Conservation (phyloP, 2,797 vertebrate species). For the Agapornis canus region DNA sequence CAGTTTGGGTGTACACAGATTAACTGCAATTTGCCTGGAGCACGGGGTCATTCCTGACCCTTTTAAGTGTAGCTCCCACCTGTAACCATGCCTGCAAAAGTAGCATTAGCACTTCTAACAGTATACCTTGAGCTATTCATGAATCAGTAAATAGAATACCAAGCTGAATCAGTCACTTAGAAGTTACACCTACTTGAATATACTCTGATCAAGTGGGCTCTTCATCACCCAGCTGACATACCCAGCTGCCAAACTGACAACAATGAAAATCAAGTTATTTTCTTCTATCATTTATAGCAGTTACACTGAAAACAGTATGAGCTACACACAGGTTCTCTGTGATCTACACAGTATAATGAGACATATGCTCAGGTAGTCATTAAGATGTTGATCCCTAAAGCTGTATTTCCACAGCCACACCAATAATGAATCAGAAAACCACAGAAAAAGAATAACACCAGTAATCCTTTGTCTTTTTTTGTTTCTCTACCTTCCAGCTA, state of each 20-base stretch:
- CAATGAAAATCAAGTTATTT: constrained; percentile 12
- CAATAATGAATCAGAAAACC: constrained; percentile 11
- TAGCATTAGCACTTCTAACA: not conserved
- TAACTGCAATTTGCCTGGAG: constrained; percentile 73
- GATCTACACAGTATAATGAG: not conserved
- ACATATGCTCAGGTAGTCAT: not conserved
- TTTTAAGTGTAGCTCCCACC: constrained; percentile 87
- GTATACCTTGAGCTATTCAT: not conserved
- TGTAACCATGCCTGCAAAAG: constrained; percentile 78
- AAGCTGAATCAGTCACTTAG: not conserved
- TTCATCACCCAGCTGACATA: constrained; percentile 85
- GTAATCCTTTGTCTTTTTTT: not conserved
- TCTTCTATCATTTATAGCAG: not conserved
- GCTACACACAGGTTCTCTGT: not conserved
- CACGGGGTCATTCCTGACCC: constrained; percentile 87
- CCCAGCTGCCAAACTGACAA: constrained; percentile 84
- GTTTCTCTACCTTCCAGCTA: not conserved
- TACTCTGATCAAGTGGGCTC: constrained; percentile 82
- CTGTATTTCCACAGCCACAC: not conserved
- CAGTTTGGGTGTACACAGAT: not conserved
- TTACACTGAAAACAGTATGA: not conserved
- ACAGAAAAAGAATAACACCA: not conserved
- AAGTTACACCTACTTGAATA: constrained; percentile 81
- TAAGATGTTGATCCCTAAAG: not conserved
- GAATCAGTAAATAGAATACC: not conserved